A percentile compares a stretch with the other conserved stretches of the same genome.
Evolutionary conservation across 1,140 invertebrate genomes (phyloP).

Genomic region (Polyergus mexicanus): DNA sequence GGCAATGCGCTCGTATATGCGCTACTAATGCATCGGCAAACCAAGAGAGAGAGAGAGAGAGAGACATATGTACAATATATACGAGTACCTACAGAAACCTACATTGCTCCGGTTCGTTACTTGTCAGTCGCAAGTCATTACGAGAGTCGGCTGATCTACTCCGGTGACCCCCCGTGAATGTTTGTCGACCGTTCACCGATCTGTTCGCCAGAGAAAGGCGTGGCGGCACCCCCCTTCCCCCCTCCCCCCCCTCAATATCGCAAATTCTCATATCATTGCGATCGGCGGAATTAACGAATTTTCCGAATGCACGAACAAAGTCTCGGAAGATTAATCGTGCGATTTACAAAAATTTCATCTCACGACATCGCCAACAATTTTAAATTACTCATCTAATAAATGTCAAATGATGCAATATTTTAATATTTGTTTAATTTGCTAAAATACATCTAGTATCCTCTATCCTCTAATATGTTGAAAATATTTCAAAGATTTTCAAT

Average conservation of each 20-base stretch:
- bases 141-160: slow-evolving; percentile 61
- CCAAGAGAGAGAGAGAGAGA: background rate
- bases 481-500: slow-evolving; percentile 14
- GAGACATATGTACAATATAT: slow-evolving; percentile 35
- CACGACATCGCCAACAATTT: slow-evolving; percentile 4
- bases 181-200: slow-evolving; percentile 81
- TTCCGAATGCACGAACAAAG: slow-evolving; percentile 59
- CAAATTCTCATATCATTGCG: slow-evolving; percentile 77
- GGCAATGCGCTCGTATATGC: slow-evolving; percentile 7
- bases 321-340: background rate
- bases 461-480: background rate
- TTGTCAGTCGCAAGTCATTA: slow-evolving; percentile 77
- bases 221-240: too few relatives aligned
- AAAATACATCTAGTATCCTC: background rate
- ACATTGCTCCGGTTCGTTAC: slow-evolving; percentile 65
- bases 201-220: slow-evolving; percentile 82
- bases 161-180: slow-evolving; percentile 82
- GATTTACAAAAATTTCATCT: slow-evolving; percentile 10
- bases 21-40: slow-evolving; percentile 39
- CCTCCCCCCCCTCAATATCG: slow-evolving; percentile 70
- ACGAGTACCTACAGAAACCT: slow-evolving; percentile 64
- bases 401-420: background rate
- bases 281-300: slow-evolving; percentile 69
- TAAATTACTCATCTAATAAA: background rate
- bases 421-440: background rate